Conservation (phyloP, 2,888 invertebrate species). For the Papilio demoleus region DNA sequence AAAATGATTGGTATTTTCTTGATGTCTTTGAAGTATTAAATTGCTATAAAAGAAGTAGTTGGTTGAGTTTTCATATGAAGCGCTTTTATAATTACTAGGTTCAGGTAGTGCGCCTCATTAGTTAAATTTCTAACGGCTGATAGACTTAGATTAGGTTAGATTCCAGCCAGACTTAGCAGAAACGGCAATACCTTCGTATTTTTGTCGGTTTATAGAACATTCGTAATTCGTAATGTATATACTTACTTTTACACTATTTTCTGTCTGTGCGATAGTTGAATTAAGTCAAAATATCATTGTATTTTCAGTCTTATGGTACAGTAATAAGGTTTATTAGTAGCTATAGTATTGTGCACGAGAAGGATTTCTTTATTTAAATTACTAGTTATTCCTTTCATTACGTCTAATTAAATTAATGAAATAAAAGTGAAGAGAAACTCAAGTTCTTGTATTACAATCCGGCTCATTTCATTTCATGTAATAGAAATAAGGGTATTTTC, state of each 20-base stretch:
- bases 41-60: no score
- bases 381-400: constrained; percentile 7
- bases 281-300: neutral
- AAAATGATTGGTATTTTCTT: neutral
- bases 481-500: constrained; percentile 7
- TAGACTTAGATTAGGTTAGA: no score
- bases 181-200: no score
- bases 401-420: constrained; percentile 17
- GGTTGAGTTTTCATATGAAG: no score
- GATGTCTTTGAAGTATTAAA: no score
- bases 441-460: constrained; percentile 11
- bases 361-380: constrained; percentile 1
- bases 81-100: no score
- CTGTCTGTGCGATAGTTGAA: neutral
- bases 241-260: neutral
- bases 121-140: no score
- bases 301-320: neutral
- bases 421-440: constrained; percentile 7
- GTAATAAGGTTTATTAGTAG: neutral
- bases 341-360: neutral
- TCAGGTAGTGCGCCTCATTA: no score
- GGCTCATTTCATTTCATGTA: neutral
- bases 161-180: no score
- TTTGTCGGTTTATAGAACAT: no score
- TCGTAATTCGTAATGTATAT: no score